Evolutionary conservation across 2,888 invertebrate species (phyloP).

Genomic region (Cheilosia pagana): DNA sequence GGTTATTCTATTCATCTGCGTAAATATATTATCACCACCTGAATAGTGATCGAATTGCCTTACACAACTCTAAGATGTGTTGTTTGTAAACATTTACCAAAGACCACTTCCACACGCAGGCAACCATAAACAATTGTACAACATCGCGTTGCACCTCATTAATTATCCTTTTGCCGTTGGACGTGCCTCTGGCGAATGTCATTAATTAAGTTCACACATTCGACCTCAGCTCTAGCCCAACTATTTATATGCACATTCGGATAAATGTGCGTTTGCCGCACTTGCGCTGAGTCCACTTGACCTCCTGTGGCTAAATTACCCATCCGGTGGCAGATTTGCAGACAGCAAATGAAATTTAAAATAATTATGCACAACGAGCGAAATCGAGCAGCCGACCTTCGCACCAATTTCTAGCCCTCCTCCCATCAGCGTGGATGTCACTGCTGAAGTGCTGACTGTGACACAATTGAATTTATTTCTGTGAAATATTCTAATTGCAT

Average conservation of each 20-base stretch:
- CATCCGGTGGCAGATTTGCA: constrained; percentile 4
- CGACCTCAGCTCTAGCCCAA: not conserved
- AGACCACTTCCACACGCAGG: too few species aligned
- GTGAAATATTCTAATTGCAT: constrained; percentile 43
- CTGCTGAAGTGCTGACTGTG: constrained; percentile 18
- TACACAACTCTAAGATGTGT: not conserved
- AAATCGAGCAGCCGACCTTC: not conserved
- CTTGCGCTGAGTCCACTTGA: not conserved
- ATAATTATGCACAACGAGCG: not conserved
- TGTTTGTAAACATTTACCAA: constrained; percentile 14
- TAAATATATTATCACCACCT: too few species aligned
- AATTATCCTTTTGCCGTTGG: constrained; percentile 20
- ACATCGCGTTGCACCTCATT: constrained; percentile 20
- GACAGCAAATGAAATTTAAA: constrained; percentile 12
- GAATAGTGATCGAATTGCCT: too few species aligned
- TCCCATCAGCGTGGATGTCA: not conserved
- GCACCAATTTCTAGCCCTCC: not conserved
- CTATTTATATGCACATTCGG: not conserved
- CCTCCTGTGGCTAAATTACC: constrained; percentile 23
- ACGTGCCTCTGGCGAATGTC: not conserved
- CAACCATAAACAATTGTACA: constrained; percentile 8
- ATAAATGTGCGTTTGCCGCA: constrained; percentile 4
- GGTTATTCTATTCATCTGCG: too few species aligned
- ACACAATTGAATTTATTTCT: constrained; percentile 36
- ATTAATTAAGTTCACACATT: constrained; percentile 49